Evolutionary conservation across 1,140 invertebrate genomes (phyloP).

Genomic region (Tetramorium parvispinum): DNA sequence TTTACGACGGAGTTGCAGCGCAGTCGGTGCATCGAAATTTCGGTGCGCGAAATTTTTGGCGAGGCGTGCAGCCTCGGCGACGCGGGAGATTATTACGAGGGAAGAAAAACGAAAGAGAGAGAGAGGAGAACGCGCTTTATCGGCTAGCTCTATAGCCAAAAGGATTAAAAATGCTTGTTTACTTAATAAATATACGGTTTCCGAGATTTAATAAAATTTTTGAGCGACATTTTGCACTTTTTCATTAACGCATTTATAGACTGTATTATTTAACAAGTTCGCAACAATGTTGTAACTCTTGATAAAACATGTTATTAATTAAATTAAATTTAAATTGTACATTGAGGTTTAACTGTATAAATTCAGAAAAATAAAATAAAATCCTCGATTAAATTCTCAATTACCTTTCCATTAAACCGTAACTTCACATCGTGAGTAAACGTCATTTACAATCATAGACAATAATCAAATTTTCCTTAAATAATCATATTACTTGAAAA

Average conservation of each 20-base stretch:
- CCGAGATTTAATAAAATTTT: constrained; percentile 7
- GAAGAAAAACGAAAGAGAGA: not conserved
- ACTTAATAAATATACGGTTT: not conserved
- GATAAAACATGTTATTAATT: not conserved
- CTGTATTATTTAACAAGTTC: not conserved
- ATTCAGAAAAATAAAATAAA: not conserved
- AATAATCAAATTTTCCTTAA: not conserved
- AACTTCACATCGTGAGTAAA: not conserved
- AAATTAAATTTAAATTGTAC: not conserved
- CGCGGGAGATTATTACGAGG: constrained; percentile 3
- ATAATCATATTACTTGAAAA: not conserved
- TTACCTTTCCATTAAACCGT: not conserved
- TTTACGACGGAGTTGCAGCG: constrained; percentile 41
- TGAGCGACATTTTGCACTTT: not conserved
- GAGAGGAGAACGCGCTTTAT: not conserved
- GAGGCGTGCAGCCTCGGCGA: not conserved
- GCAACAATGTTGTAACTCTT: not conserved
- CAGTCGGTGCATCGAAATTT: constrained; percentile 29
- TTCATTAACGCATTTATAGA: not conserved
- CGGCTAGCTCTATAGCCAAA: not conserved
- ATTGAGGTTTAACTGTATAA: not conserved
- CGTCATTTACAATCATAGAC: not conserved
- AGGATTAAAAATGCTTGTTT: constrained; percentile 7
- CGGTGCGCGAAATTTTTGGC: constrained; percentile 24
- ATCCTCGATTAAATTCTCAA: not conserved